Evolutionary conservation across 1,140 invertebrate genomes (phyloP), one percentile per base, ranked within the genome.

Genomic region (Anastatus disparis): DNA sequence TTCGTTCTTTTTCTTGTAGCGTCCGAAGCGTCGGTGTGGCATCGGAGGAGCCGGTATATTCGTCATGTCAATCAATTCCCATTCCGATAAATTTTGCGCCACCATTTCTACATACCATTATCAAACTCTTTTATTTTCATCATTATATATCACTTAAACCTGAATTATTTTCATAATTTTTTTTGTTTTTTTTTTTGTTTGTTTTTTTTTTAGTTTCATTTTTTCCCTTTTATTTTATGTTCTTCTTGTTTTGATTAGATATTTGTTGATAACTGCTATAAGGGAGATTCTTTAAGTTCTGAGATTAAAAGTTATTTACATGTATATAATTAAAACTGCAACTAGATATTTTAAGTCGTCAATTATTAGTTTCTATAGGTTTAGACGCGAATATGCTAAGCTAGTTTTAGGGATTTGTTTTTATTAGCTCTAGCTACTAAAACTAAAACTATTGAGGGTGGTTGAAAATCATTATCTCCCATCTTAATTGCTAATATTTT

Each of bases 1-100:
- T 66, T 84, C 82, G 80, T 84, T 85, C 77, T 84, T 84, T 85
- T 85, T 85, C 84, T 80, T 86, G 83, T 84, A 85, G 75, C 82
- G 84, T 79, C 82, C 81, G 67, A 62, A 80, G 78, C 81, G 82
- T 74, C 78, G 84, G 76, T 75, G 79, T 74, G 78, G 75, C 72
- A 76, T 73, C 74, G 79, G 75, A 63, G 78, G 77, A 74, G 77
- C 79, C 66, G 74, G 77, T 67, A 52, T 50, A 13, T 2, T 46
- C 6, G 24, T 50, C 38, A 55, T 22, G 77, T 80, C 83, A 78
- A 71, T 64, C 69, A 71, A 20, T 71, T 71, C 69, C 69, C 68
- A 70, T 35, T 74, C 73, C 31, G 69, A 73, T 69, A 74, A 63
- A 58, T 74, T 70, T 63, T 70, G 55, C 68, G 59, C 68, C 59